A percentile compares a stretch with the other conserved stretches of the same genome.
Conservation (phyloP, 2,888 invertebrate species). For the Dysmachus trigonus region DNA sequence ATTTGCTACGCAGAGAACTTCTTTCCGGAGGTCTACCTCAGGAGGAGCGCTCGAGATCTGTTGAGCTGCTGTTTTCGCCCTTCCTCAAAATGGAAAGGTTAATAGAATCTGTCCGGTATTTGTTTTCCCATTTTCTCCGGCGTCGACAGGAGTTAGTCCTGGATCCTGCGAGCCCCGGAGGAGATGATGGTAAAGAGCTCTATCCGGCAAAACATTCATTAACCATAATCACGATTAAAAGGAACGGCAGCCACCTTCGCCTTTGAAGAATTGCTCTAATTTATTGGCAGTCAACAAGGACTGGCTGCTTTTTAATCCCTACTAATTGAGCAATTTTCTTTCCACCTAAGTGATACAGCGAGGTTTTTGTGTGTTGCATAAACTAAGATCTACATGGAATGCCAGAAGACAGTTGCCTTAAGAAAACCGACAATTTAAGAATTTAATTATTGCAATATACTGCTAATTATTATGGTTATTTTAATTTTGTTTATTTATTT, state of each 20-base stretch:
- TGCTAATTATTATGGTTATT: no score
- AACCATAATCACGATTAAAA: conserved; percentile 3
- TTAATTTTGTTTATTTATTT: no score
- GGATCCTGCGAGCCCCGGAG: neutral
- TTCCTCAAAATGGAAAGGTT: conserved; percentile 33
- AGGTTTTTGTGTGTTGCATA: neutral
- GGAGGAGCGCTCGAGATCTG: neutral
- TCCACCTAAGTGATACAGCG: neutral
- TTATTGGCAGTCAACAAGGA: neutral
- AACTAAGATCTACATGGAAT: neutral
- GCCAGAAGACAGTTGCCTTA: neutral
- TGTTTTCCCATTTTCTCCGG: conserved; percentile 16
- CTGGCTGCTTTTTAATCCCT: neutral
- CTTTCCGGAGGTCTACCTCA: conserved; percentile 7
- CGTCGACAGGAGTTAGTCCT: neutral
- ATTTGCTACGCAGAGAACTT: conserved; percentile 31
- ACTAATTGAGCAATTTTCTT: neutral
- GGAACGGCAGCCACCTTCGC: neutral
- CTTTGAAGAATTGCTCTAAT: neutral
- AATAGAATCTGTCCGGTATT: conserved; percentile 42
- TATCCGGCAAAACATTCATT: neutral
- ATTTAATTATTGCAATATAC: no score
- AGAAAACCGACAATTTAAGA: no score
- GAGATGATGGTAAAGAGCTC: neutral
- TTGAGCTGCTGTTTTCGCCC: neutral